phyloP scores from a whole-genome alignment of 1,140 invertebrate genomes.

The Zaprionus capensis region DNA sequence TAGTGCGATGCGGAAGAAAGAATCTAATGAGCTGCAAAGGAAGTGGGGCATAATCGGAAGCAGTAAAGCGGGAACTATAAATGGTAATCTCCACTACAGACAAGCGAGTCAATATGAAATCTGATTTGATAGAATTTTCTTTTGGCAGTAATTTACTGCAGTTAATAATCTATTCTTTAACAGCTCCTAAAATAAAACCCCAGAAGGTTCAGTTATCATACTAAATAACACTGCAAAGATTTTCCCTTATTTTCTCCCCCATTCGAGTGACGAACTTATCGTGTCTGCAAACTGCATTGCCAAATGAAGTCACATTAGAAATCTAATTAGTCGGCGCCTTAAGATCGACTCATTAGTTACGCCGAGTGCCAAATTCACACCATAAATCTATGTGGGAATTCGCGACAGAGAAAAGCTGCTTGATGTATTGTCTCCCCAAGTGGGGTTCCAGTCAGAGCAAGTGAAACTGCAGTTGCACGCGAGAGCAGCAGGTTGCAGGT shows the following conservation, averaged over 20 bases:
- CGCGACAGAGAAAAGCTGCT: not conserved
- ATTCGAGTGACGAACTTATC: not conserved
- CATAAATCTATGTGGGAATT: constrained; percentile 33
- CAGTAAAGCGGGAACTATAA: not conserved
- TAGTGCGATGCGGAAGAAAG: not conserved
- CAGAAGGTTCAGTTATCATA: too few relatives aligned
- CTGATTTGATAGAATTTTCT: not conserved
- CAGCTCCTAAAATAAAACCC: too few relatives aligned
- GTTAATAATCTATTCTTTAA: too few relatives aligned
- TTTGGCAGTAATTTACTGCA: not conserved
- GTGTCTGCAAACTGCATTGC: constrained; percentile 9
- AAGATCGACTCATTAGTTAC: constrained; percentile 31
- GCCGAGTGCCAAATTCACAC: constrained; percentile 29
- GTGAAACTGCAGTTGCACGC: constrained; percentile 40
- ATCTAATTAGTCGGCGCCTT: constrained; percentile 30
- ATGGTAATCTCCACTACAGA: not conserved
- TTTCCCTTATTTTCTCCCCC: not conserved
- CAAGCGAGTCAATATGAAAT: not conserved
- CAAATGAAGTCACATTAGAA: constrained; percentile 24
- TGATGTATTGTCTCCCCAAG: not conserved
- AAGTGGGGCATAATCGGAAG: not conserved
- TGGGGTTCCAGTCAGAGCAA: not conserved
- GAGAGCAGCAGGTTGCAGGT: not conserved
- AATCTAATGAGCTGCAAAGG: not conserved
- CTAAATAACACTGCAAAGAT: not conserved